A percentile compares a stretch with the other conserved stretches of the same genome.
phyloP scores from a whole-genome alignment of 2,888 invertebrate genomes.

The Zygothrica quintamaculata region DNA sequence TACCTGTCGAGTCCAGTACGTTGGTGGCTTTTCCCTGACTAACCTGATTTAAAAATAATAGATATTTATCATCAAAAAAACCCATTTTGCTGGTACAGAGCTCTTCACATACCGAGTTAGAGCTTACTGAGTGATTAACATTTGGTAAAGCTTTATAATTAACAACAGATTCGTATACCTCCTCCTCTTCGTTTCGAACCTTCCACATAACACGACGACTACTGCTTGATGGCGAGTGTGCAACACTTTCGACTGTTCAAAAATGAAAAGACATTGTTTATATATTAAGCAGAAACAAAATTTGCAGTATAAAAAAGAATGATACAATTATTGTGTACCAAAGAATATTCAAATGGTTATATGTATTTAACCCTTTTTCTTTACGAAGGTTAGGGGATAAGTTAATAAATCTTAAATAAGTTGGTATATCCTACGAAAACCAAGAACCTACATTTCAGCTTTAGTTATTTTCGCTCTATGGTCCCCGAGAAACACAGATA shows the following conservation, averaged over 20 bases:
- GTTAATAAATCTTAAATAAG: too few species aligned
- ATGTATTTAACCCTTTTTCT: too few species aligned
- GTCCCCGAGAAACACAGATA: too few species aligned
- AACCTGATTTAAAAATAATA: slow-evolving; percentile 5
- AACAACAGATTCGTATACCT: slow-evolving; percentile 62
- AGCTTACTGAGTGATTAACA: not conserved
- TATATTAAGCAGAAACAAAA: not conserved
- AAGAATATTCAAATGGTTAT: too few species aligned
- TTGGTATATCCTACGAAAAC: too few species aligned
- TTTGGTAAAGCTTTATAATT: slow-evolving; percentile 44
- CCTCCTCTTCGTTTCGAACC: slow-evolving; percentile 48
- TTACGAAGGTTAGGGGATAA: too few species aligned
- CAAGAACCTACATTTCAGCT: too few species aligned
- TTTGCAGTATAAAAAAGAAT: too few species aligned
- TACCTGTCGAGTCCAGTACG: not conserved
- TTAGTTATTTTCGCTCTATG: too few species aligned
- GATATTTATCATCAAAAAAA: slow-evolving; percentile 1
- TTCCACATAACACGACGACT: slow-evolving; percentile 68
- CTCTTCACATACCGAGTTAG: slow-evolving; percentile 12
- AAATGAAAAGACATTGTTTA: not conserved
- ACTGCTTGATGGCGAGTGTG: slow-evolving; percentile 43
- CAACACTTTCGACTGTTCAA: slow-evolving; percentile 42
- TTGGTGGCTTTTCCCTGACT: not conserved
- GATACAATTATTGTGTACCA: too few species aligned
- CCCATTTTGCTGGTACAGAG: slow-evolving; percentile 1